Conservation (phyloP, 2,797 vertebrate genomes). For the Sebastes taczanowskii region DNA sequence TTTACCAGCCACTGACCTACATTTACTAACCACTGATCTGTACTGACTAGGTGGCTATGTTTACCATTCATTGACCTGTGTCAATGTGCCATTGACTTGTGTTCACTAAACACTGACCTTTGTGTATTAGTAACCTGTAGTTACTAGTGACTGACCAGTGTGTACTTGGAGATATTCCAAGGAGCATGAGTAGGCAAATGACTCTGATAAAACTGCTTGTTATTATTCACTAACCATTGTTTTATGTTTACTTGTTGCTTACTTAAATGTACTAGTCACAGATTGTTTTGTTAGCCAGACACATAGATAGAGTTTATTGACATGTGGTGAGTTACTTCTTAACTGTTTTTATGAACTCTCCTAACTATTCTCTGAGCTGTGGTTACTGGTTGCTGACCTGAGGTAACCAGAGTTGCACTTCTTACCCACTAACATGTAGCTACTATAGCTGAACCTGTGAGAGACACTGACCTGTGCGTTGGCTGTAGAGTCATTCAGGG, state of each 20-base stretch:
- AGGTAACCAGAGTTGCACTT: not conserved
- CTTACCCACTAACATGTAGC: not conserved
- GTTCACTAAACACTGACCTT: not conserved
- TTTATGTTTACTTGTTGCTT: not conserved
- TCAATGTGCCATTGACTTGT: too few relatives aligned
- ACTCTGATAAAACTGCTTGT: not conserved
- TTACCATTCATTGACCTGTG: too few relatives aligned
- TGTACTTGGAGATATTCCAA: not conserved
- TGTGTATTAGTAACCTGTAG: not conserved
- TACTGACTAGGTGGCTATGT: too few relatives aligned
- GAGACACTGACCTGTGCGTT: constrained; percentile 84
- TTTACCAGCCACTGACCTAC: too few relatives aligned
- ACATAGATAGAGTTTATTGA: not conserved
- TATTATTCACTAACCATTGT: not conserved
- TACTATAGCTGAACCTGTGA: not conserved
- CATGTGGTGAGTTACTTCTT: not conserved
- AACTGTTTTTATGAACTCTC: not conserved
- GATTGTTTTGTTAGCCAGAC: not conserved
- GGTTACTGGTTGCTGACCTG: not conserved
- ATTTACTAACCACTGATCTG: not conserved
- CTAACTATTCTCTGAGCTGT: not conserved
- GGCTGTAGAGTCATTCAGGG: constrained; percentile 86
- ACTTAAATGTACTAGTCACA: not conserved
- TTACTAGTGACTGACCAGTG: not conserved
- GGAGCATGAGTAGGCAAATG: not conserved